Percentiles rank a stretch among this genome's conserved stretches.
phyloP scores from a whole-genome alignment of 2,888 invertebrate genomes.

The Lasioglossum leucozonium region DNA sequence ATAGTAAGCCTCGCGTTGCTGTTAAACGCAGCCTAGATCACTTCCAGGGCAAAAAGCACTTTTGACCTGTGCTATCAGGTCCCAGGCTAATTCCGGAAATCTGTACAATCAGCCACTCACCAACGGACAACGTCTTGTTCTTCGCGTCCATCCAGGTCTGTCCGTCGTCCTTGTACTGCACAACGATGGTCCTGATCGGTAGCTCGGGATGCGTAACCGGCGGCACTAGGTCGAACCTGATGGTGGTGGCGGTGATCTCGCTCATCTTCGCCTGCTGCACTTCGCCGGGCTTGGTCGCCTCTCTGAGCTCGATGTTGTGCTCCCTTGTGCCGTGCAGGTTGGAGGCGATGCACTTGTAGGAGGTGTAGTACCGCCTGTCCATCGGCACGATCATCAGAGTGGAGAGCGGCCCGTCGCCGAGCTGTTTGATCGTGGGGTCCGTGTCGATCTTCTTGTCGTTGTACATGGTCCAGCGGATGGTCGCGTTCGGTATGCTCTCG shows the following conservation, averaged over 20 bases:
- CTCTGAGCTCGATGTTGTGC: slow-evolving; percentile 89
- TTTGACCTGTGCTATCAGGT: no score
- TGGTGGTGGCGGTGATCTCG: slow-evolving; percentile 92
- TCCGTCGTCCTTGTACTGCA: slow-evolving; percentile 91
- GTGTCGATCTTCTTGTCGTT: slow-evolving; percentile 76
- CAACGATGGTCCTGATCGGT: slow-evolving; percentile 90
- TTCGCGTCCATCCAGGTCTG: slow-evolving; percentile 90
- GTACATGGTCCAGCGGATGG: slow-evolving; percentile 91
- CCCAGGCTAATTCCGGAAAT: no score
- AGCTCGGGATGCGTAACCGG: slow-evolving; percentile 91
- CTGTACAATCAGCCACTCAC: slow-evolving; percentile 53
- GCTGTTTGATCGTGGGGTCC: slow-evolving; percentile 86
- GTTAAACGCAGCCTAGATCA: background rate
- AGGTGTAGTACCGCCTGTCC: slow-evolving; percentile 88
- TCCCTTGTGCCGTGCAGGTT: slow-evolving; percentile 90
- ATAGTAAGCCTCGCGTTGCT: no score
- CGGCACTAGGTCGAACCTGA: slow-evolving; percentile 91
- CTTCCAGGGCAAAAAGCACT: background rate
- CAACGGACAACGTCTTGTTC: slow-evolving; percentile 75
- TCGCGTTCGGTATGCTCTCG: slow-evolving; percentile 96
- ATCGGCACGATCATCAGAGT: slow-evolving; percentile 89
- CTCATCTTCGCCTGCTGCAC: slow-evolving; percentile 89
- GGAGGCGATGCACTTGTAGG: slow-evolving; percentile 92
- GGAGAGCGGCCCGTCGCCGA: slow-evolving; percentile 90
- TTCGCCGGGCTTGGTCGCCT: slow-evolving; percentile 90